Conservation (phyloP, 2,888 invertebrate genomes). For the Dichetophora obliterata region DNA sequence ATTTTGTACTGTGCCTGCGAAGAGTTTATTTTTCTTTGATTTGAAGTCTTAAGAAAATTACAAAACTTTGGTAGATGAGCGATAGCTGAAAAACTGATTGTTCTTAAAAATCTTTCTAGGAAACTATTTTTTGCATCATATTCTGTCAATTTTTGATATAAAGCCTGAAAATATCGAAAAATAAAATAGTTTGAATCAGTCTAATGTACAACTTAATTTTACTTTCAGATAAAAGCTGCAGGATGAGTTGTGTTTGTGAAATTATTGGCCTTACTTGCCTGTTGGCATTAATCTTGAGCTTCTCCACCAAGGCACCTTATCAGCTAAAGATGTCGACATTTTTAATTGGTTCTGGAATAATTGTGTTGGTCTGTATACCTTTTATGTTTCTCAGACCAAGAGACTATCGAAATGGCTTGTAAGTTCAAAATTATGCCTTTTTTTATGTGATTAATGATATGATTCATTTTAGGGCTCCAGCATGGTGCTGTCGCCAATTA, state of each 20-base stretch:
- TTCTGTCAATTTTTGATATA: too few species aligned
- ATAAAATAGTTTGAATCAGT: too few species aligned
- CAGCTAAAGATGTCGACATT: constrained; percentile 79
- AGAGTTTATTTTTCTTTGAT: too few species aligned
- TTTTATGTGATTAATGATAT: too few species aligned
- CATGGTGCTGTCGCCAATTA: constrained; percentile 74
- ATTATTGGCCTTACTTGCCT: constrained; percentile 64
- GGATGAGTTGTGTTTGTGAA: constrained; percentile 65
- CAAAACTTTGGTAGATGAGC: too few species aligned
- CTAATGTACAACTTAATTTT: too few species aligned
- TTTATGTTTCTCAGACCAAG: constrained; percentile 81
- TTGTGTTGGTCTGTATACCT: constrained; percentile 77
- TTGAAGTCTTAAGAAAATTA: too few species aligned
- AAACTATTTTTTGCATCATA: too few species aligned
- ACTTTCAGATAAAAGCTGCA: neutral
- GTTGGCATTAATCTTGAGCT: constrained; percentile 62
- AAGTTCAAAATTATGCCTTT: constrained; percentile 67
- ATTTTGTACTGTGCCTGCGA: too few species aligned
- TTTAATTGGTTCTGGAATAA: constrained; percentile 74
- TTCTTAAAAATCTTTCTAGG: too few species aligned
- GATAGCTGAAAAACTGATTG: too few species aligned
- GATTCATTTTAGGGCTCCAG: constrained; percentile 84
- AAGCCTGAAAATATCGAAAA: too few species aligned
- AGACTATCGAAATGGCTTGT: constrained; percentile 84
- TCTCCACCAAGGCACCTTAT: constrained; percentile 74